Evolutionary conservation across 1,140 invertebrate genomes (phyloP).

Genomic region (Littorina saxatilis): DNA sequence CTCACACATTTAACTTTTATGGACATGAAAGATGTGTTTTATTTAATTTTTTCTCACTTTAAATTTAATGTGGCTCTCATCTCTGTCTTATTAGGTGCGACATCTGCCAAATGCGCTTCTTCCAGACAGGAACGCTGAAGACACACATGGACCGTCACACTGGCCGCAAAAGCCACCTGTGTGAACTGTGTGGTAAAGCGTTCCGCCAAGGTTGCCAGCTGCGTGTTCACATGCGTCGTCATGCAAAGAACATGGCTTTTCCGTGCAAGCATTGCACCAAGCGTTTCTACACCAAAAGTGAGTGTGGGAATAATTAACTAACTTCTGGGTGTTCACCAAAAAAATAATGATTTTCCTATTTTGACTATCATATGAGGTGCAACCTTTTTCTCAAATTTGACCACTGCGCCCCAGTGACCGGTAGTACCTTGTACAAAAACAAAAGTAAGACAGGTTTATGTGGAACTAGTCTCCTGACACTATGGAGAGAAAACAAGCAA

Average conservation of each 20-base stretch:
- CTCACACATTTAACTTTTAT: no score
- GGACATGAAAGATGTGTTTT: no score
- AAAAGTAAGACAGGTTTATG: no score
- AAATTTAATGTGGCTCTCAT: not conserved
- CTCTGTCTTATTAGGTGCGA: no score
- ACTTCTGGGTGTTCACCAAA: no score
- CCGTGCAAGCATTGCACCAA: conserved; percentile 72
- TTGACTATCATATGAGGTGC: not conserved
- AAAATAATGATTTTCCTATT: no score
- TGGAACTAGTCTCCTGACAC: no score
- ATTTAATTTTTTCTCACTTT: not conserved
- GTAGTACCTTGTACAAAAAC: no score
- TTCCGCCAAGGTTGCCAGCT: conserved; percentile 77
- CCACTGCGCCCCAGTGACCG: no score
- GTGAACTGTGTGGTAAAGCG: conserved; percentile 76
- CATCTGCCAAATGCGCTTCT: conserved; percentile 73
- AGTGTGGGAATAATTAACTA: not conserved
- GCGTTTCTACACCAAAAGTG: conserved; percentile 75
- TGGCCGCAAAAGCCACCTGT: conserved; percentile 73
- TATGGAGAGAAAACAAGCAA: no score
- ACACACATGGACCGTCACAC: conserved; percentile 75
- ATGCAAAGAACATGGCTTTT: conserved; percentile 71
- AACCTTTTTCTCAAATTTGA: no score
- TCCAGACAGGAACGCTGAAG: conserved; percentile 74
- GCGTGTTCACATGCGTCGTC: conserved; percentile 72